phyloP scores from a whole-genome alignment of 2,113 vertebrate species.

The Tonatia bakeri region DNA sequence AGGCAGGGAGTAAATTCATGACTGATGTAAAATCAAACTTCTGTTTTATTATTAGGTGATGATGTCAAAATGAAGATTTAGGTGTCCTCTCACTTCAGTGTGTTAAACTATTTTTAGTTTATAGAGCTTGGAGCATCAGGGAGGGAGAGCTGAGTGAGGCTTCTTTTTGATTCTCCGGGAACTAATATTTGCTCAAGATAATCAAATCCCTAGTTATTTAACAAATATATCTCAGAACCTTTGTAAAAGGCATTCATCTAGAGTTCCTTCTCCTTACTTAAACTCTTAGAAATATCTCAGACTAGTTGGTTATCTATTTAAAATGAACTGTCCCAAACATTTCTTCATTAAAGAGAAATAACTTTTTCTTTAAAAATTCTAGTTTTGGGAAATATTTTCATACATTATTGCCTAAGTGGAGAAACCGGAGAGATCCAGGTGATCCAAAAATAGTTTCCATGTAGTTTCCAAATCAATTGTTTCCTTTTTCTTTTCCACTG shows the following conservation, averaged over 20 bases:
- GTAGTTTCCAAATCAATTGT: constrained; percentile 20
- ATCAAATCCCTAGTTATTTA: neutral
- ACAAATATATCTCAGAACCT: neutral
- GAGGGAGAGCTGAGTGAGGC: neutral
- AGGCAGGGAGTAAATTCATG: neutral
- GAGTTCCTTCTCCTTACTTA: neutral
- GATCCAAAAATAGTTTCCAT: constrained; percentile 33
- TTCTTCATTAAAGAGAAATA: neutral
- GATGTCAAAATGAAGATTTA: neutral
- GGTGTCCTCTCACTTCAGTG: neutral
- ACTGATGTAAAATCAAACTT: neutral
- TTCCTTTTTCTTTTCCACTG: neutral
- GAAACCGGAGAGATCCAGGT: constrained; percentile 18
- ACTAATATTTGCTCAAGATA: neutral
- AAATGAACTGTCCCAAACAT: neutral
- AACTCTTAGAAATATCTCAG: neutral
- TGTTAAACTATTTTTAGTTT: neutral
- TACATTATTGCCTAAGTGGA: neutral
- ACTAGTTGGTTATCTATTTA: neutral
- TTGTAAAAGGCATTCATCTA: neutral
- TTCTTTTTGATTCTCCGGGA: neutral
- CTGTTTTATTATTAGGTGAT: neutral
- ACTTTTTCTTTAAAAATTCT: neutral
- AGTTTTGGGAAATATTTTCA: neutral
- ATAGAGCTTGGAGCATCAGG: neutral